Percentiles rank a stretch among this genome's conserved stretches.
phyloP scores from a whole-genome alignment of 2,888 invertebrate genomes.

The Dicranocentrus wangi region DNA sequence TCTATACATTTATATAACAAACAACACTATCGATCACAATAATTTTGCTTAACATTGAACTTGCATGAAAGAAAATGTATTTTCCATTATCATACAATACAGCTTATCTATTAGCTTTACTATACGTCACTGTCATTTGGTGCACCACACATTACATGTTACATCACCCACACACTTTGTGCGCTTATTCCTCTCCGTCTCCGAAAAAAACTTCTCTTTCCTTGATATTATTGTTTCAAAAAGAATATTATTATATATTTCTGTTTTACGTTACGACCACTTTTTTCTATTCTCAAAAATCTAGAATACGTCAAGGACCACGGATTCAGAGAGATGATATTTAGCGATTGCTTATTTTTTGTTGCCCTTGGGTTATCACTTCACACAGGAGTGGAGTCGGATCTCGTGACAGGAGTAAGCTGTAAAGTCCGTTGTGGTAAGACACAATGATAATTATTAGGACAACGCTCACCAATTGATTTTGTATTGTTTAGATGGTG shows the following conservation, averaged over 20 bases:
- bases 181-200: conserved; percentile 20
- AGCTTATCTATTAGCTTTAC: conserved; percentile 4
- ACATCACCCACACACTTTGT: conserved; percentile 38
- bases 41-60: conserved; percentile 27
- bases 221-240: background rate
- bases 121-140: conserved; percentile 3
- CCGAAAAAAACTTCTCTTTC: background rate
- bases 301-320: background rate
- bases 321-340: conserved; percentile 34
- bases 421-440: conserved; percentile 33
- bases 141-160: conserved; percentile 40
- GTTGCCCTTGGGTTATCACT: conserved; percentile 10
- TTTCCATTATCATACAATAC: background rate
- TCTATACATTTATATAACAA: no score
- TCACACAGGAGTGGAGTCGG: background rate
- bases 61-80: conserved; percentile 17
- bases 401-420: conserved; percentile 33
- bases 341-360: no score
- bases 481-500: conserved; percentile 50
- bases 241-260: no score
- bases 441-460: conserved; percentile 45
- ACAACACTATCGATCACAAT: background rate
- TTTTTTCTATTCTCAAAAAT: background rate
- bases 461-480: conserved; percentile 52
- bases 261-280: no score